These are phyloP conservation scores for Capitulum mitella DNA, from an alignment of 2,888 invertebrate genomes.

Conservation along the genomic window DNA sequence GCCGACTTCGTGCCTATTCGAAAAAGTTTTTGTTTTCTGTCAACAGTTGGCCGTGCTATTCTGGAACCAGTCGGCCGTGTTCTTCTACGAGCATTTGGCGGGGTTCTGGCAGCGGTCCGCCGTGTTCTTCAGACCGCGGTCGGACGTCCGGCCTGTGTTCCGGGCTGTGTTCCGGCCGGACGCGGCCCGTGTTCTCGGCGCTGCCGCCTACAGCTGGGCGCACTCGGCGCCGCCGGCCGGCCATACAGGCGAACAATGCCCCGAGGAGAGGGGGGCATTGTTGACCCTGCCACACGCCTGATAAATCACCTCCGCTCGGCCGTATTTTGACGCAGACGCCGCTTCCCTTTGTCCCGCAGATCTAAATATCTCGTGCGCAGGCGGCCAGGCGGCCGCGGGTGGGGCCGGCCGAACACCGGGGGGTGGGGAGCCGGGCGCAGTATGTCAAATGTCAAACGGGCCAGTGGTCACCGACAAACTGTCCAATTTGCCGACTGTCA, in stretches of 20 bases:
- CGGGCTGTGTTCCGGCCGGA: too few species aligned
- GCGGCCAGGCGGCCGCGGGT: not conserved
- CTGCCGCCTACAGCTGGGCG: not conserved
- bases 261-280: not conserved
- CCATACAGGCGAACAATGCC: not conserved
- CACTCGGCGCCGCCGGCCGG: not conserved
- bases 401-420: not conserved
- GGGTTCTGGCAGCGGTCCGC: too few species aligned
- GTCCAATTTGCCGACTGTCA: constrained; percentile 21
- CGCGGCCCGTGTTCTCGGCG: not conserved
- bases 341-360: constrained; percentile 1
- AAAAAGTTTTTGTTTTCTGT: too few species aligned
- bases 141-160: too few species aligned
- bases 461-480: constrained; percentile 24
- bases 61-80: too few species aligned
- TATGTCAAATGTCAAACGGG: constrained; percentile 21
- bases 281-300: not conserved
- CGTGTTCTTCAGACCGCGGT: too few species aligned
- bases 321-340: not conserved
- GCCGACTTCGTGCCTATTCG: too few species aligned
- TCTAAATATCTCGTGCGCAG: constrained; percentile 21
- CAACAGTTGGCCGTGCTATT: too few species aligned
- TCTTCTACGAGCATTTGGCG: too few species aligned
- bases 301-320: not conserved
- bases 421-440: not conserved